A percentile compares a stretch with the other conserved stretches of the same genome.
Conservation (phyloP, 2,888 invertebrate species). For the Thymelicus acteon region DNA sequence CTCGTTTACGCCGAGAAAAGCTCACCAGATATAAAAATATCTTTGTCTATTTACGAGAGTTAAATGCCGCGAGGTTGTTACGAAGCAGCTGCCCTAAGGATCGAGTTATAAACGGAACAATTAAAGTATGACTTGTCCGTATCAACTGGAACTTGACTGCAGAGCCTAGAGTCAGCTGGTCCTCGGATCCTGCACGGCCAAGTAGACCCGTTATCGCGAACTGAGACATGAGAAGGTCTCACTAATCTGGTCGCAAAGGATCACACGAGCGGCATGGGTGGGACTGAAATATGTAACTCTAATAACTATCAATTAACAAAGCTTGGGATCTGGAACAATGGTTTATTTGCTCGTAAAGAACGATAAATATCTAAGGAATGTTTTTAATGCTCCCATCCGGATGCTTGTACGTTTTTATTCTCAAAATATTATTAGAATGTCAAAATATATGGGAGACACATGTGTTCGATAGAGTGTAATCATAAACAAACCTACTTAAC, state of each 20-base stretch:
- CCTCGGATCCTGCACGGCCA: slow-evolving; percentile 43
- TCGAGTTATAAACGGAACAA: slow-evolving; percentile 81
- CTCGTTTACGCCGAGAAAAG: slow-evolving; percentile 74
- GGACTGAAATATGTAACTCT: slow-evolving; percentile 76
- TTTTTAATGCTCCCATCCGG: slow-evolving; percentile 28
- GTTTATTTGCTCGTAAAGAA: slow-evolving; percentile 60
- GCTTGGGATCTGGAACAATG: slow-evolving; percentile 64
- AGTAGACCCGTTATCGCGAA: slow-evolving; percentile 45
- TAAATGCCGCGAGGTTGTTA: slow-evolving; percentile 78
- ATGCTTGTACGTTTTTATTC: slow-evolving; percentile 25
- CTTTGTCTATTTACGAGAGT: slow-evolving; percentile 82
- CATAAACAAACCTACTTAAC: not conserved
- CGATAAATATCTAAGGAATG: slow-evolving; percentile 48
- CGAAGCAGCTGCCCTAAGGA: slow-evolving; percentile 79
- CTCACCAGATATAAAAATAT: slow-evolving; percentile 81
- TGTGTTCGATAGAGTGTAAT: not conserved
- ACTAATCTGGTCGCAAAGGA: slow-evolving; percentile 57
- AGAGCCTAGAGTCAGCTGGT: slow-evolving; percentile 49
- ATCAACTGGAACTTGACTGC: slow-evolving; percentile 57
- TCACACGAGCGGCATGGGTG: slow-evolving; percentile 62
- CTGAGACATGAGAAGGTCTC: slow-evolving; percentile 50
- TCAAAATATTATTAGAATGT: slow-evolving; percentile 32
- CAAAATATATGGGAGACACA: slow-evolving; percentile 22
- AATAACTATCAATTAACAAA: slow-evolving; percentile 81
- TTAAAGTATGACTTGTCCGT: slow-evolving; percentile 68